Evolutionary conservation across 2,797 vertebrate species (phyloP).

Genomic region (Notoglanidium macrostoma): DNA sequence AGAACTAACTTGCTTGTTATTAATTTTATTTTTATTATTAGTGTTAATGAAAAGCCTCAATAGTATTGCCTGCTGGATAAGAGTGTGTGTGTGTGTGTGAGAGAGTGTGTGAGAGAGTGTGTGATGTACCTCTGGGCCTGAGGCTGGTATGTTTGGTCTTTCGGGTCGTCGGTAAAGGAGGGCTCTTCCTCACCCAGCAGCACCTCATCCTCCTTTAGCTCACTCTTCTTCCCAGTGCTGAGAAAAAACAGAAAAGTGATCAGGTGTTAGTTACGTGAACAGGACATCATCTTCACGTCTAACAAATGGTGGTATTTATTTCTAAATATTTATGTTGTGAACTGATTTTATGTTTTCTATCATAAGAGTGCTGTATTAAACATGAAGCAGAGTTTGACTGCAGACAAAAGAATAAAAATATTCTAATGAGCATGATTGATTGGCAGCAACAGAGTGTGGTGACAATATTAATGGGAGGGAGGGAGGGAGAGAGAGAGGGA

Average conservation of each 20-base stretch:
- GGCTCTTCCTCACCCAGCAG: conserved; percentile 63
- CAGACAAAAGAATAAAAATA: neutral
- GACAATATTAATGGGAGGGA: no score
- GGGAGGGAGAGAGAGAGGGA: neutral
- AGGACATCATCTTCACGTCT: neutral
- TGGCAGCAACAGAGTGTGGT: neutral
- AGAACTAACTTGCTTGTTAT: neutral
- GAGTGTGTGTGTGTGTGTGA: neutral
- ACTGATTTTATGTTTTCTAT: neutral
- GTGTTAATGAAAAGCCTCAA: neutral
- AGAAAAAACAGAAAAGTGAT: conserved; percentile 33
- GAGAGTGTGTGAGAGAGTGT: conserved; percentile 15
- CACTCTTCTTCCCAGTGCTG: conserved; percentile 69
- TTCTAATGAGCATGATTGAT: neutral
- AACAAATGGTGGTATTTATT: neutral
- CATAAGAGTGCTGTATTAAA: neutral
- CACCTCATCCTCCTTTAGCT: conserved; percentile 54
- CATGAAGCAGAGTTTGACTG: neutral
- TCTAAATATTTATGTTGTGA: neutral
- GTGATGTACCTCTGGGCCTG: conserved; percentile 67
- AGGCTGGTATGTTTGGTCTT: conserved; percentile 63
- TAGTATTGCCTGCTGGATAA: neutral
- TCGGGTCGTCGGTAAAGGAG: conserved; percentile 65
- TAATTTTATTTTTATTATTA: neutral
- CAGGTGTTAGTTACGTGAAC: neutral